A percentile compares a stretch with the other conserved stretches of the same genome.
These are phyloP conservation scores for Steinernema khuongi DNA, from an alignment of 1,140 invertebrate species.

Conservation along the genomic window DNA sequence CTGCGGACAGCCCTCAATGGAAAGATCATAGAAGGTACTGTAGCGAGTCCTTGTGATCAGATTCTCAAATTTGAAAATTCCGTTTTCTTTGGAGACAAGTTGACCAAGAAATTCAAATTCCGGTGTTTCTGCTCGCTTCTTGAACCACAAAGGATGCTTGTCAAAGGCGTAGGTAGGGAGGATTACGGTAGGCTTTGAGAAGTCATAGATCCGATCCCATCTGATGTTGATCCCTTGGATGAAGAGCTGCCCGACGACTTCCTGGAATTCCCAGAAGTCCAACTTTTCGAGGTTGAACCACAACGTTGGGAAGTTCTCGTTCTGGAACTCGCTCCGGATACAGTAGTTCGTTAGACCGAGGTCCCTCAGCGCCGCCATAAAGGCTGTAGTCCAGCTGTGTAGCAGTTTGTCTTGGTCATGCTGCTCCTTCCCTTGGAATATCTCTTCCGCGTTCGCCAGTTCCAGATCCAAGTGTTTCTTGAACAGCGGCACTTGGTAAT, in stretches of 20 bases:
- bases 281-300: not conserved
- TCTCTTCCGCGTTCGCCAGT: not conserved
- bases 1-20: not conserved
- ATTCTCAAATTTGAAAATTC: not conserved
- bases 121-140: not conserved
- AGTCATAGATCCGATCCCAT: not conserved
- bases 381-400: not conserved
- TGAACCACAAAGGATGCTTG: not conserved
- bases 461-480: not conserved
- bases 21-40: not conserved
- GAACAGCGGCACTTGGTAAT: not conserved
- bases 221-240: not conserved
- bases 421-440: not conserved
- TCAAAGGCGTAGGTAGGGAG: slow-evolving; percentile 19
- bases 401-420: not conserved
- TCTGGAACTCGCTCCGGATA: not conserved
- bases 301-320: not conserved
- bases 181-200: not conserved
- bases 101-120: not conserved
- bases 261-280: not conserved
- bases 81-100: not conserved
- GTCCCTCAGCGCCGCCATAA: not conserved
- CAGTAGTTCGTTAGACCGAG: not conserved
- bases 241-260: not conserved
- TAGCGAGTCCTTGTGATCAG: not conserved